A percentile compares a stretch with the other conserved stretches of the same genome.
Conservation (phyloP, 2,888 invertebrate species). For the Acleris literana region DNA sequence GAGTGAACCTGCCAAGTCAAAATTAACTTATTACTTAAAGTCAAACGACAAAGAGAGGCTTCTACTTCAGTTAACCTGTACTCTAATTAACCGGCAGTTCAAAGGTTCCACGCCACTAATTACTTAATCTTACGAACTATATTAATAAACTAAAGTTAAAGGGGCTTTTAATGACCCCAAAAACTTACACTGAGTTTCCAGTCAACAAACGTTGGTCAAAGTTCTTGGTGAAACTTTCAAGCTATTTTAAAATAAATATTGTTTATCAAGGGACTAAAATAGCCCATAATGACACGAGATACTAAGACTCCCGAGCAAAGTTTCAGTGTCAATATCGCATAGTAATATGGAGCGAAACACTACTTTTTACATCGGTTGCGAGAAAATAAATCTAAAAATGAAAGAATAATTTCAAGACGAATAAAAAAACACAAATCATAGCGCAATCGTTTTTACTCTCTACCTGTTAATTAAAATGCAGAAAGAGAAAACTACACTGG, state of each 20-base stretch:
- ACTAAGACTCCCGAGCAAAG: too few relatives aligned
- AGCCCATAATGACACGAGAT: neutral
- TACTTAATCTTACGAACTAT: constrained; percentile 29
- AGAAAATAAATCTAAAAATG: too few relatives aligned
- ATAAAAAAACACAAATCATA: too few relatives aligned
- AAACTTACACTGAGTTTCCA: constrained; percentile 6
- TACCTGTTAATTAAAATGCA: too few relatives aligned
- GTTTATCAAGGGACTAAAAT: neutral
- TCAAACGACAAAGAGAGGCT: constrained; percentile 16
- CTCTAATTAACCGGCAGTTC: constrained; percentile 11
- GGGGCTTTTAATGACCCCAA: constrained; percentile 20
- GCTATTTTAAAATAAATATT: too few relatives aligned
- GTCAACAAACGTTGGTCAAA: constrained; percentile 1
- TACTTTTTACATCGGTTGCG: too few relatives aligned
- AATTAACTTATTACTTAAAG: constrained; percentile 25
- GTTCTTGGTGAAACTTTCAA: constrained; percentile 1
- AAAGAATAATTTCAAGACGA: too few relatives aligned
- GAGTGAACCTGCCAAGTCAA: constrained; percentile 2
- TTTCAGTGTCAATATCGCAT: too few relatives aligned
- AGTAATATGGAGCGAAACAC: too few relatives aligned
- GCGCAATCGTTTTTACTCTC: too few relatives aligned
- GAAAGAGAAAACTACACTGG: too few relatives aligned
- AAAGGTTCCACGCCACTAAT: constrained; percentile 14
- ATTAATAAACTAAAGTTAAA: constrained; percentile 20
- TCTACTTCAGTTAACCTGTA: constrained; percentile 6